phyloP scores from a whole-genome alignment of 2,113 vertebrate species.

The Lepus americanus region DNA sequence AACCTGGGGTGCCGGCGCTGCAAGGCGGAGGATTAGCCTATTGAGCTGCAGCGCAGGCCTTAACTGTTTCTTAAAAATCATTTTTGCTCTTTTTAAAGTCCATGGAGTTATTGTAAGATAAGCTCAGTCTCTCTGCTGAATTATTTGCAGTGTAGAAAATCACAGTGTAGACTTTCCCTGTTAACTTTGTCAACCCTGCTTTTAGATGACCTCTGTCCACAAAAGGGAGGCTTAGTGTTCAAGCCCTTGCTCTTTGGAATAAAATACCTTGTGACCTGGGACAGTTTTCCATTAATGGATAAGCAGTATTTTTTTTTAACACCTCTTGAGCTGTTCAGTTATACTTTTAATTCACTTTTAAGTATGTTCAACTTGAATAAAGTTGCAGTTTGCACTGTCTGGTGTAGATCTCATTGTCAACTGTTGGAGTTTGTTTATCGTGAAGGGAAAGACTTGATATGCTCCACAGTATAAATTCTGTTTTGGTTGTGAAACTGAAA shows the following conservation, averaged over 20 bases:
- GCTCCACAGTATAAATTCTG: neutral
- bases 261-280: neutral
- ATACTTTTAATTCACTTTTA: slow-evolving; percentile 28
- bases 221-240: neutral
- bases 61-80: slow-evolving; percentile 14
- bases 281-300: slow-evolving; percentile 29
- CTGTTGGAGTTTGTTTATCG: slow-evolving; percentile 23
- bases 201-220: neutral
- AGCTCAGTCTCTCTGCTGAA: neutral
- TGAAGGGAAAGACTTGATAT: neutral
- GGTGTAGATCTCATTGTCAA: neutral
- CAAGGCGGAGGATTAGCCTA: too few species aligned
- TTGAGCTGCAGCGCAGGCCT: neutral
- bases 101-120: neutral
- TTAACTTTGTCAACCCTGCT: neutral
- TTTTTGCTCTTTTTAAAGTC: neutral
- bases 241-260: slow-evolving; percentile 12
- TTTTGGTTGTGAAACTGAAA: slow-evolving; percentile 17
- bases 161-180: neutral
- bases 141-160: slow-evolving; percentile 42
- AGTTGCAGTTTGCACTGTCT: neutral
- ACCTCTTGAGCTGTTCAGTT: neutral
- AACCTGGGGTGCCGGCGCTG: too few species aligned
- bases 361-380: neutral
- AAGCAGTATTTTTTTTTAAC: neutral